Conservation (phyloP, 2,113 vertebrate genomes). For the Zonotrichia leucophrys region DNA sequence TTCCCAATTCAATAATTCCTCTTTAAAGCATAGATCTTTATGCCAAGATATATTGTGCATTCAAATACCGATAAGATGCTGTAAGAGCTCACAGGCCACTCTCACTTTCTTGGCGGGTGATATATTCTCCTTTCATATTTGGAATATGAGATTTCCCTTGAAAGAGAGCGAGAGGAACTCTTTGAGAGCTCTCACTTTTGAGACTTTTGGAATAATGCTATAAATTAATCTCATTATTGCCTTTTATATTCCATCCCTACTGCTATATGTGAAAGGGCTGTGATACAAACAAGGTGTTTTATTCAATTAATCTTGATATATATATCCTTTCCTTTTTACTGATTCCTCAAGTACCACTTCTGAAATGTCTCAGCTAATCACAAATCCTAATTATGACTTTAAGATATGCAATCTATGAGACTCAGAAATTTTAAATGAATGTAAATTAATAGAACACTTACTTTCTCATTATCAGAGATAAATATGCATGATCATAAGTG, state of each 20-base stretch:
- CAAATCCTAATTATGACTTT: slow-evolving; percentile 23
- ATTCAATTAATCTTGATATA: background rate
- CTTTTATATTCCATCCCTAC: background rate
- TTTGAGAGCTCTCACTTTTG: background rate
- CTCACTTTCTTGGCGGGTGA: background rate
- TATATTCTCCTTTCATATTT: background rate
- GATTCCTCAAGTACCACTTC: slow-evolving; percentile 15
- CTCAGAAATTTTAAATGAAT: slow-evolving; percentile 15
- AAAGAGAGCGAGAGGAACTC: background rate
- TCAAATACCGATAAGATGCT: background rate
- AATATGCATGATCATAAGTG: slow-evolving; percentile 1
- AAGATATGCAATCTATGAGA: slow-evolving; percentile 4
- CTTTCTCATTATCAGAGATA: slow-evolving; percentile 3
- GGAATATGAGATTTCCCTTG: background rate
- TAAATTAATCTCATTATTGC: background rate
- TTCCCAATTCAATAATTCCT: background rate
- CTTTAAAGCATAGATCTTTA: background rate
- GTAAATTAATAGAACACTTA: slow-evolving; percentile 17
- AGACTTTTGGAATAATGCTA: background rate
- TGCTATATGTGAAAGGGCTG: background rate
- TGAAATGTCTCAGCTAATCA: slow-evolving; percentile 34
- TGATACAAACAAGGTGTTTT: background rate
- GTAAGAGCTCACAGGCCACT: background rate
- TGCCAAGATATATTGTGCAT: background rate
- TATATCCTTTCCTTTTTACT: background rate